Conservation (phyloP, 2,888 invertebrate species). For the Xestia c-nigrum region DNA sequence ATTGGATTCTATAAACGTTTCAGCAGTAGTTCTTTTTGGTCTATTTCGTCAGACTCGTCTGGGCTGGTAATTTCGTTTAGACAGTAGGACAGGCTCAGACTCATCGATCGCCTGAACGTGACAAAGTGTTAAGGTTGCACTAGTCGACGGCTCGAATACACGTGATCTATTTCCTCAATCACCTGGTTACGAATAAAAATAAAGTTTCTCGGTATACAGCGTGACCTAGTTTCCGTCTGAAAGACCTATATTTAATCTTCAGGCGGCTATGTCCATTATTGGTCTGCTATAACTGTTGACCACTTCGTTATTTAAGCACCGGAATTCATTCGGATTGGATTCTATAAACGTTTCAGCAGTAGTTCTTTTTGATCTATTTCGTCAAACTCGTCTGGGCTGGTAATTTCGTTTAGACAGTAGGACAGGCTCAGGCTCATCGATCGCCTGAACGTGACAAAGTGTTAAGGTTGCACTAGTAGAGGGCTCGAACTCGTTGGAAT, state of each 20-base stretch:
- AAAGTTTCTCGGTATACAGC: slow-evolving; percentile 20
- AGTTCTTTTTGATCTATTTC: neutral
- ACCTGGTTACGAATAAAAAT: slow-evolving; percentile 28
- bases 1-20: slow-evolving; percentile 17
- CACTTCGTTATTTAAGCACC: slow-evolving; percentile 33
- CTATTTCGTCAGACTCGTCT: slow-evolving; percentile 1
- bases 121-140: neutral
- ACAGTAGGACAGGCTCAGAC: neutral
- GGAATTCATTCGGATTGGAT: slow-evolving; percentile 20
- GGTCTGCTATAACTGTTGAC: slow-evolving; percentile 27
- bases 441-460: neutral
- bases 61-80: slow-evolving; percentile 4
- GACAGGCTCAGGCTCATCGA: neutral
- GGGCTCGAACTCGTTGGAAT: too few species aligned
- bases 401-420: slow-evolving; percentile 9
- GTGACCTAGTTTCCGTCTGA: slow-evolving; percentile 40
- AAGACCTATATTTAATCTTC: slow-evolving; percentile 41
- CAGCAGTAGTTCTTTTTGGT: neutral
- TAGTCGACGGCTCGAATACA: neutral
- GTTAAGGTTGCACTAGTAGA: neutral
- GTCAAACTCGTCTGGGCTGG: neutral
- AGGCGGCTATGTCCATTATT: slow-evolving; percentile 34
- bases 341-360: slow-evolving; percentile 6
- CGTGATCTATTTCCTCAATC: slow-evolving; percentile 32
- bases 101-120: neutral